Evolutionary conservation across 2,113 vertebrate genomes (phyloP), one percentile per base, ranked within the genome.

Genomic region (Calypte anna): DNA sequence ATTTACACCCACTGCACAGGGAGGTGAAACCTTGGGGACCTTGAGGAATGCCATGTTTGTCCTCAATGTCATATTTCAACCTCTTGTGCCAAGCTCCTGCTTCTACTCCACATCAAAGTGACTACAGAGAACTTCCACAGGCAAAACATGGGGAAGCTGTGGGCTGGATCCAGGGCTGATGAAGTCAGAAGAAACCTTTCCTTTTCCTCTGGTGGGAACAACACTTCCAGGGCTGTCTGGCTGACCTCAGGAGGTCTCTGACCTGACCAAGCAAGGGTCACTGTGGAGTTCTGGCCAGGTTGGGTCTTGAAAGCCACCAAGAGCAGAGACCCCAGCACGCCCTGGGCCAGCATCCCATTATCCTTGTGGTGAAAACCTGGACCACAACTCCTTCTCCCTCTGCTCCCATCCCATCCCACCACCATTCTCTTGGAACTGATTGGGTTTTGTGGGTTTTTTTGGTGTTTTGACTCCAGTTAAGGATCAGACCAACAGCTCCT

Each of bases 151-250:
- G 4, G 25, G 16, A 48, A 36, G 25, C 23, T 40, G 38, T 40
- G 40, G 70, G 9, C 31, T 30, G 15, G 21, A 36, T 14, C 28
- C 5, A 2, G 63, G 58, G 23, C 0, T 68, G 24, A 15, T 4
- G 31, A 76, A 38, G 27, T 9, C 40, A 53, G 48, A 46, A 51
- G 70, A 73, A 72, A 66, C 12, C 31, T 40, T 18, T 10, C 23
- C 27, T 3, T 6, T 43, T 61, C 25, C 28, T 40, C 44, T 1
- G 5, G 18, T 6, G 25, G 12, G 12, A 10, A 22, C 13, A 12
- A 23, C 12, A 38, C 23, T 11, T 24, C 40, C 40, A 1, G 43
- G 4, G 10, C 1, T 1, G 0, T 50, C 2, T 43, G 21, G 40
- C 33, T 7, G 46, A 46, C n/a, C 55, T 51, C 1, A 3, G 40